These are phyloP conservation scores for Nasonovia ribisnigri DNA, from an alignment of 2,888 invertebrate species.

Conservation along the genomic window DNA sequence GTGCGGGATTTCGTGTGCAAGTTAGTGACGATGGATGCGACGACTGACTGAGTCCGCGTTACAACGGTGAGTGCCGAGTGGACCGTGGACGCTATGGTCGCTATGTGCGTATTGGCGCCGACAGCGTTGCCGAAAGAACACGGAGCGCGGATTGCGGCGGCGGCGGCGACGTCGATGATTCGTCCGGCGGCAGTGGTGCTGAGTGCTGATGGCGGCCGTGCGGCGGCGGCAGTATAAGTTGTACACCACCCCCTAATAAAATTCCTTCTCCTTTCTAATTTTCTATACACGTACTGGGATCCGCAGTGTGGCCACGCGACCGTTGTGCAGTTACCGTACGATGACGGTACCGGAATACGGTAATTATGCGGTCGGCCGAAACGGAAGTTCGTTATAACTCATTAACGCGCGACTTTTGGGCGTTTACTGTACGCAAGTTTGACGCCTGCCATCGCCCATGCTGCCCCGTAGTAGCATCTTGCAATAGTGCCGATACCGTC, in stretches of 20 bases:
- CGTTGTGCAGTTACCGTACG: constrained; percentile 4
- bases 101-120: constrained; percentile 40
- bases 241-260: constrained; percentile 31
- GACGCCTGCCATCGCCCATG: not conserved
- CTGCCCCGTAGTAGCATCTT: not conserved
- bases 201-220: not conserved
- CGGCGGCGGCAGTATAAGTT: not conserved
- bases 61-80: constrained; percentile 18
- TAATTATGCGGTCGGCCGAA: not conserved
- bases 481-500: not conserved
- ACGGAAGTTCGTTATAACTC: not conserved
- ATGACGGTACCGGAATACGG: not conserved
- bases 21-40: not conserved
- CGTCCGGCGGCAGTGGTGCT: not conserved
- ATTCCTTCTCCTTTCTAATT: not conserved
- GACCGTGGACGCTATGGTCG: not conserved
- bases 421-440: not conserved
- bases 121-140: constrained; percentile 50
- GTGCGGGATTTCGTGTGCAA: not conserved
- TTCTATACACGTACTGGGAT: constrained; percentile 17
- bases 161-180: constrained; percentile 18
- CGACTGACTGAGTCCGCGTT: not conserved
- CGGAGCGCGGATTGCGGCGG: constrained; percentile 39
- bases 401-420: not conserved
- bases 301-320: constrained; percentile 31